Evolutionary conservation across 1,140 invertebrate genomes (phyloP).

Genomic region (Drosophila melanogaster): Release_6_plus_ISO1_MT NT_033779.5:1507001-1507500

Average conservation of each 20-base stretch:
- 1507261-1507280: conserved; percentile 35
- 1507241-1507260: conserved; percentile 82
- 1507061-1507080: conserved; percentile 7
- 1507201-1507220: conserved; percentile 56
- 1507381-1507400: conserved; percentile 76
- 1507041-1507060: conserved; percentile 25
- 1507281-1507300: not conserved
- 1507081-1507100: conserved; percentile 62
- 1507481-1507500: conserved; percentile 51
- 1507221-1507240: conserved; percentile 77
- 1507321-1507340: conserved; percentile 15
- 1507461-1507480: conserved; percentile 3
- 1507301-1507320: conserved; percentile 1
- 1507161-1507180: not conserved
- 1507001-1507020: conserved; percentile 61
- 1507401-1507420: conserved; percentile 81
- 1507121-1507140: conserved; percentile 79
- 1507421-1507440: conserved; percentile 73
- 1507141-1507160: conserved; percentile 73
- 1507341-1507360: conserved; percentile 30
- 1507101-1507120: conserved; percentile 82
- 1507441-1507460: conserved; percentile 31
- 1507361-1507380: conserved; percentile 73
- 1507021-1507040: conserved; percentile 67
- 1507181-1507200: not conserved